These are phyloP conservation scores for Mamestra brassicae DNA, from an alignment of 2,888 invertebrate species.

Conservation along the genomic window DNA sequence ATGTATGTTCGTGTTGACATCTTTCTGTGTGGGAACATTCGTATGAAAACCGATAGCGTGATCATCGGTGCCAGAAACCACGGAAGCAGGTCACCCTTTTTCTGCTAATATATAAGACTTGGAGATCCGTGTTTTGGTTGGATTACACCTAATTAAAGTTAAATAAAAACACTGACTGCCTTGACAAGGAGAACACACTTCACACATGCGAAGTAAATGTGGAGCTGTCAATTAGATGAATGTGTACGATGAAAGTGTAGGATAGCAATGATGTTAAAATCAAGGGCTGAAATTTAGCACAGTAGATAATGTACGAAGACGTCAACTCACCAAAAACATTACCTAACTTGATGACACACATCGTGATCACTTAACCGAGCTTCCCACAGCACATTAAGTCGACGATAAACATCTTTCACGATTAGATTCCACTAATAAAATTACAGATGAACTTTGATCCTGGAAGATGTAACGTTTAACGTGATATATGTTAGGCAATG, in stretches of 20 bases:
- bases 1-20: slow-evolving; percentile 27
- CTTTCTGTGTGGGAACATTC: slow-evolving; percentile 37
- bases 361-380: slow-evolving; percentile 47
- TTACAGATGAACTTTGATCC: slow-evolving; percentile 62
- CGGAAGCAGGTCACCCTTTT: slow-evolving; percentile 28
- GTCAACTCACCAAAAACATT: slow-evolving; percentile 23
- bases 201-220: background rate
- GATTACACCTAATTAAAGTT: background rate
- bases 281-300: background rate
- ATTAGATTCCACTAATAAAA: slow-evolving; percentile 63
- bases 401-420: slow-evolving; percentile 60
- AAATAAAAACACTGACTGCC: slow-evolving; percentile 11
- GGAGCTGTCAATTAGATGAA: background rate
- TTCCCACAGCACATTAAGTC: slow-evolving; percentile 54
- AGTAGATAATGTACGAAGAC: slow-evolving; percentile 6
- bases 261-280: too few relatives aligned
- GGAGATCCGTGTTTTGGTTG: slow-evolving; percentile 1
- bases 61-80: slow-evolving; percentile 24
- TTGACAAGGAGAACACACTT: slow-evolving; percentile 1
- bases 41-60: slow-evolving; percentile 3
- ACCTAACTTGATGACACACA: slow-evolving; percentile 37
- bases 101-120: slow-evolving; percentile 13
- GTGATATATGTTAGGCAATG: slow-evolving; percentile 50
- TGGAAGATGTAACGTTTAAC: slow-evolving; percentile 54
- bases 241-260: too few relatives aligned